Conservation (phyloP, 2,113 vertebrate genomes). For the Cygnus buccinator region DNA sequence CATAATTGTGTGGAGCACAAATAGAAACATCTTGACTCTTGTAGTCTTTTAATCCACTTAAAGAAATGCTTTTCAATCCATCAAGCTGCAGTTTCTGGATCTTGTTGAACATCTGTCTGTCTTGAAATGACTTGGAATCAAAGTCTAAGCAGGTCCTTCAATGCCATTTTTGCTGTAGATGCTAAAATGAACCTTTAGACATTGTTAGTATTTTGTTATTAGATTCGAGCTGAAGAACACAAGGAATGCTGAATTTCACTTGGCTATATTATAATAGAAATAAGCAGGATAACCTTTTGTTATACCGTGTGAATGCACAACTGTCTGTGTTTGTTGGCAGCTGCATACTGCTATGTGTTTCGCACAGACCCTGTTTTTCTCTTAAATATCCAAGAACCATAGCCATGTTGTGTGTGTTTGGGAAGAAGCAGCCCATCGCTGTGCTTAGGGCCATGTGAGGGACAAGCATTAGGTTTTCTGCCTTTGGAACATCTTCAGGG, state of each 20-base stretch:
- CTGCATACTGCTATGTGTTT: neutral
- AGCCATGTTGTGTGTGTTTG: neutral
- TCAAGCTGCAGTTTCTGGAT: slow-evolving; percentile 45
- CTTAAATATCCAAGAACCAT: neutral
- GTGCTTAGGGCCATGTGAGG: neutral
- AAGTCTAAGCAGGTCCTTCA: neutral
- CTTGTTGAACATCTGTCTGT: slow-evolving; percentile 59
- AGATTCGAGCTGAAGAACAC: neutral
- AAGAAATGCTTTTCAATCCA: slow-evolving; percentile 59
- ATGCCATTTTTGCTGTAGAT: neutral
- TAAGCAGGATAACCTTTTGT: neutral
- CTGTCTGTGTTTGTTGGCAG: neutral
- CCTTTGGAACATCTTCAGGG: neutral
- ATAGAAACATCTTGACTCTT: slow-evolving; percentile 68
- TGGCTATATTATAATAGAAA: neutral
- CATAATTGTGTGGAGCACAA: slow-evolving; percentile 62
- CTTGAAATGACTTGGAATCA: slow-evolving; percentile 16
- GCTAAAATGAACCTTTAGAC: neutral
- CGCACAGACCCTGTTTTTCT: neutral
- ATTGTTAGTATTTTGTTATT: neutral
- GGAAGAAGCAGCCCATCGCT: neutral
- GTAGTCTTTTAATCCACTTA: slow-evolving; percentile 68
- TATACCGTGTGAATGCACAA: neutral
- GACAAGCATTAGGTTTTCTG: neutral
- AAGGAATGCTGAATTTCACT: neutral